Evolutionary conservation across 2,113 vertebrate genomes (phyloP).

Genomic region (Manacus vitellinus): DNA sequence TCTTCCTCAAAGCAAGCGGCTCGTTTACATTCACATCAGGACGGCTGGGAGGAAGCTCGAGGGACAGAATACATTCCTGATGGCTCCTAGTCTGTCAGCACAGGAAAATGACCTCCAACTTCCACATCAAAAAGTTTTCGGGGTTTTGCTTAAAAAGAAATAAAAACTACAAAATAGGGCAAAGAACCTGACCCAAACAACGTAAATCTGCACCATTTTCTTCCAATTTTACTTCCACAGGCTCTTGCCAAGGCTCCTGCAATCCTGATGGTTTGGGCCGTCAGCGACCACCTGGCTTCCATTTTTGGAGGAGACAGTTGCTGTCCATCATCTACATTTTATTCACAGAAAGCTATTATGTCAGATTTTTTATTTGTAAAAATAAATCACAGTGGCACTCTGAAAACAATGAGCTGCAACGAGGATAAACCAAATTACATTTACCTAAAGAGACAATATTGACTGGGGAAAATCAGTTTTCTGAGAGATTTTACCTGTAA

Average conservation of each 20-base stretch:
- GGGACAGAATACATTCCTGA: background rate
- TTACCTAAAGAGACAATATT: background rate
- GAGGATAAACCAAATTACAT: background rate
- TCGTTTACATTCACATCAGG: constrained; percentile 42
- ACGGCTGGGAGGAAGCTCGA: constrained; percentile 32
- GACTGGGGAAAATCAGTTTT: background rate
- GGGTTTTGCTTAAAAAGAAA: background rate
- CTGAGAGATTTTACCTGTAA: background rate
- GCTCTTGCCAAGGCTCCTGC: background rate
- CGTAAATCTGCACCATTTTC: background rate
- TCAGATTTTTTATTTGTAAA: background rate
- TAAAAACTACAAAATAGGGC: background rate
- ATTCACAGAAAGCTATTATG: background rate
- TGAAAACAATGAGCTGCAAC: background rate
- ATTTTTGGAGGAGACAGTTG: background rate
- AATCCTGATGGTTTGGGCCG: background rate
- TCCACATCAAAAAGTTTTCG: background rate
- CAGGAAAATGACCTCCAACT: background rate
- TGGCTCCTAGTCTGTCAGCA: background rate
- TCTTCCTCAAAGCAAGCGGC: constrained; percentile 25
- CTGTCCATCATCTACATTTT: background rate
- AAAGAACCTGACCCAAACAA: background rate
- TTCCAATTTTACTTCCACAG: background rate
- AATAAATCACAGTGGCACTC: background rate
- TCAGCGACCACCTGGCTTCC: background rate